Conservation (phyloP, 2,888 invertebrate species). For the Lepidonotus clava region DNA sequence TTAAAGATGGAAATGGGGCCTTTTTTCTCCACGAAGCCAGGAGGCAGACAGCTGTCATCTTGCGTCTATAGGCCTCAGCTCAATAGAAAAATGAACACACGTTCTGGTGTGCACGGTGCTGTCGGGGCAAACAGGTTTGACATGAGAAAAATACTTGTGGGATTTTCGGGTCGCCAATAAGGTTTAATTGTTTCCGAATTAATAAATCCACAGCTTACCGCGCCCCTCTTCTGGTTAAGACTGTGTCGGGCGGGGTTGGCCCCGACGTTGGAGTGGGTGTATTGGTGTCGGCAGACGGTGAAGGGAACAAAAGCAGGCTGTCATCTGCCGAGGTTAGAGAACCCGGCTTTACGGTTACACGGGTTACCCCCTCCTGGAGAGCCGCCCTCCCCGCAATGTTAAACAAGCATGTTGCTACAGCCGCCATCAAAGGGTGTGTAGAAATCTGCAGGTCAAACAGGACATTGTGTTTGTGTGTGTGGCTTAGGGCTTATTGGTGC, state of each 20-base stretch:
- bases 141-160: slow-evolving; percentile 6
- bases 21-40: slow-evolving; percentile 23
- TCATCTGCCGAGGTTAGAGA: background rate
- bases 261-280: too few species aligned
- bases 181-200: background rate
- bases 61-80: background rate
- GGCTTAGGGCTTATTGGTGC: slow-evolving; percentile 13
- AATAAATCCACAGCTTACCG: background rate
- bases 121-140: background rate
- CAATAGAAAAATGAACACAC: slow-evolving; percentile 17
- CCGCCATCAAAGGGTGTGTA: slow-evolving; percentile 19
- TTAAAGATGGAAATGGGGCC: slow-evolving; percentile 28
- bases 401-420: slow-evolving; percentile 47
- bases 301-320: background rate
- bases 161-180: slow-evolving; percentile 5
- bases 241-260: too few species aligned
- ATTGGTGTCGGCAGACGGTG: background rate
- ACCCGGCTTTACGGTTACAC: background rate
- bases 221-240: too few species aligned
- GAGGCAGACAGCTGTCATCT: slow-evolving; percentile 17
- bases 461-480: slow-evolving; percentile 31
- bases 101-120: background rate
- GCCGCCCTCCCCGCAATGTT: slow-evolving; percentile 21
- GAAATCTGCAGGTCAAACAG: slow-evolving; percentile 42
- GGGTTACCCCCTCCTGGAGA: background rate